These are phyloP conservation scores for Telmatochromis brichardi DNA, from an alignment of 2,113 vertebrate genomes.

Conservation along the genomic window DNA sequence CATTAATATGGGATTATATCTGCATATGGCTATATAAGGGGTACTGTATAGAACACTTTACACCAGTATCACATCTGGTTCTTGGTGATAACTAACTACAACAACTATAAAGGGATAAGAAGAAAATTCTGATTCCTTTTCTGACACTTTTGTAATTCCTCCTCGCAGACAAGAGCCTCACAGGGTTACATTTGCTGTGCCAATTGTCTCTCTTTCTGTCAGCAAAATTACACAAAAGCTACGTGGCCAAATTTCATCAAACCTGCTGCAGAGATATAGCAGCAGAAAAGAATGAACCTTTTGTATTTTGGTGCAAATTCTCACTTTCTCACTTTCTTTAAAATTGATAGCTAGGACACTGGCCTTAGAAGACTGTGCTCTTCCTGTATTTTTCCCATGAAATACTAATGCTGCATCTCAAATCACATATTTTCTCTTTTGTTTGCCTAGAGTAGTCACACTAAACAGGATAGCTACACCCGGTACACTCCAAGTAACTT, in stretches of 20 bases:
- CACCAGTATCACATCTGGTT: not conserved
- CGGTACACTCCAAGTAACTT: not conserved
- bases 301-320: not conserved
- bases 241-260: not conserved
- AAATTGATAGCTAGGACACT: not conserved
- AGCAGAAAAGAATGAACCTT: not conserved
- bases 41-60: not conserved
- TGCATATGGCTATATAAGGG: not conserved
- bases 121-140: not conserved
- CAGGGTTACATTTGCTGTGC: not conserved
- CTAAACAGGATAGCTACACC: not conserved
- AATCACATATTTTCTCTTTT: not conserved
- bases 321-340: not conserved
- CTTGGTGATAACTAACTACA: not conserved
- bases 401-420: not conserved
- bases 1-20: not conserved
- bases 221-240: not conserved
- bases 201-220: not conserved
- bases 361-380: not conserved
- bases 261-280: not conserved
- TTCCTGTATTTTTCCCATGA: not conserved
- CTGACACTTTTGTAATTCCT: not conserved
- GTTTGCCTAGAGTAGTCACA: not conserved
- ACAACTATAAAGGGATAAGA: not conserved
- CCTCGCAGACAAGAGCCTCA: not conserved